Evolutionary conservation across 2,888 invertebrate genomes (phyloP).

Genomic region (Watsonalla cultraria): DNA sequence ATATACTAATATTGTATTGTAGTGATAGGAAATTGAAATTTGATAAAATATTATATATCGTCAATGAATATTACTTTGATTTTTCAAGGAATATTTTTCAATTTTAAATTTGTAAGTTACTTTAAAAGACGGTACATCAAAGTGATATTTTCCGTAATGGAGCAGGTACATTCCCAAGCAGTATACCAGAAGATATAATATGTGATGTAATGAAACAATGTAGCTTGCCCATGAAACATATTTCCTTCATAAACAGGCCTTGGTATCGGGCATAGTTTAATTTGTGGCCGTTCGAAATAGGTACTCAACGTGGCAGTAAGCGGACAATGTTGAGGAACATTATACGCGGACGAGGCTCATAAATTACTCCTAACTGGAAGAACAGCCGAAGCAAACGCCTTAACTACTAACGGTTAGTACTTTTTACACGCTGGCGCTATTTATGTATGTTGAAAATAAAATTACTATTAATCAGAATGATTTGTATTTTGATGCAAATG

Average conservation of each 20-base stretch:
- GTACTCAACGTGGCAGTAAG: conserved; percentile 17
- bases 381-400: conserved; percentile 14
- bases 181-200: too few relatives aligned
- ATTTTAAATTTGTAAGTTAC: too few relatives aligned
- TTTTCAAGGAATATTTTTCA: too few relatives aligned
- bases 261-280: conserved; percentile 17
- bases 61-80: neutral
- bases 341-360: conserved; percentile 11
- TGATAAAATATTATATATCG: too few relatives aligned
- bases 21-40: too few relatives aligned
- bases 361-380: conserved; percentile 22
- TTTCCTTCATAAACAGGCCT: conserved; percentile 14
- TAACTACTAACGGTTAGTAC: conserved; percentile 13
- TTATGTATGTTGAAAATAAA: neutral
- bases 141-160: too few relatives aligned
- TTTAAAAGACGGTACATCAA: too few relatives aligned
- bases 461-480: neutral
- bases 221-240: conserved; percentile 12
- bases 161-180: too few relatives aligned
- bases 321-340: conserved; percentile 11
- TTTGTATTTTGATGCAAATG: neutral
- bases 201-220: neutral
- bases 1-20: conserved; percentile 16
- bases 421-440: neutral
- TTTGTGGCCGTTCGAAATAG: conserved; percentile 22